Percentiles rank a stretch among this genome's conserved stretches.
phyloP scores from a whole-genome alignment of 2,113 vertebrate genomes.

The Aix galericulata region DNA sequence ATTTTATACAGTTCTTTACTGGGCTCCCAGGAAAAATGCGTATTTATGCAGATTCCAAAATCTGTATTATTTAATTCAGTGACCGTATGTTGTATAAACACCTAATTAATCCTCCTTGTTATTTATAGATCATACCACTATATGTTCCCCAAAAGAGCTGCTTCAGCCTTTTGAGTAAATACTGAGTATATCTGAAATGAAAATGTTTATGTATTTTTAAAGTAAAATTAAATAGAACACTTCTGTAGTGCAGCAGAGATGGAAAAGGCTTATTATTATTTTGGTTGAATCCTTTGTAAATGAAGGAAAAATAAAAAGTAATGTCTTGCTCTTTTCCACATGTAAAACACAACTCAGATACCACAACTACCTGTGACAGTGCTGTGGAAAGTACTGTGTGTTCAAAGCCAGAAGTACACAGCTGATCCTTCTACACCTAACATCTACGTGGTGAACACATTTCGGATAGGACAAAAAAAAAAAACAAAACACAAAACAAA shows the following conservation, averaged over 20 bases:
- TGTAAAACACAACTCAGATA: neutral
- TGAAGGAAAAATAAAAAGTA: neutral
- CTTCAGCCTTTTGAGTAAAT: neutral
- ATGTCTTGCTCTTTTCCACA: neutral
- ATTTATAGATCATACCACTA: neutral
- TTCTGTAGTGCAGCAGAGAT: neutral
- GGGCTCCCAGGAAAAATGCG: neutral
- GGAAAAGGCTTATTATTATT: neutral
- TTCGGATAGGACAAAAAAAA: neutral
- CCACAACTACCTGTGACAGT: neutral
- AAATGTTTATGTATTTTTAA: constrained; percentile 1
- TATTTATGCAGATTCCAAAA: constrained; percentile 6
- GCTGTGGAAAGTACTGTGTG: neutral
- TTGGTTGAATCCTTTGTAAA: neutral
- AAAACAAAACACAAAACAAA: no score
- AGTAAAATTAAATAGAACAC: neutral
- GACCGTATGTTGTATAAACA: neutral
- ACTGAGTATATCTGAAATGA: constrained; percentile 3
- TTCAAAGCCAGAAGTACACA: neutral
- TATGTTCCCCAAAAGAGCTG: neutral
- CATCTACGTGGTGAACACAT: neutral
- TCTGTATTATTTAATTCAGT: neutral
- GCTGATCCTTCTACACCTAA: neutral
- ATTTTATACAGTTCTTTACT: neutral
- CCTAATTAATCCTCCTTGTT: constrained; percentile 23